phyloP scores from a whole-genome alignment of 2,797 vertebrate genomes.

The Chiloscyllium punctatum region DNA sequence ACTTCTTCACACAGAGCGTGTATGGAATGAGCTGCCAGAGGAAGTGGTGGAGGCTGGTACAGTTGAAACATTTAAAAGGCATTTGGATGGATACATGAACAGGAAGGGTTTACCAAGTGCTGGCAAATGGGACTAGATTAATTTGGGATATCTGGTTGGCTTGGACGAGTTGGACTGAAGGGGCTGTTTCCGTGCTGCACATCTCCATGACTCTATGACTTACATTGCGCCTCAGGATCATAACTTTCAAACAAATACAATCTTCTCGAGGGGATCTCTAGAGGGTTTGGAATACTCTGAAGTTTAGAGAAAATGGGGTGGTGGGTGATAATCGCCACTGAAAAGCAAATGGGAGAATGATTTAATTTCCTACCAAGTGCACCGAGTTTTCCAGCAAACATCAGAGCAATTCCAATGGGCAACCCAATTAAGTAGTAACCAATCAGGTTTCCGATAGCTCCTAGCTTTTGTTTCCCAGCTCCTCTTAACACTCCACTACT shows the following conservation, averaged over 20 bases:
- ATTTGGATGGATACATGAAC: too few species aligned
- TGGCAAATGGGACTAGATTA: too few species aligned
- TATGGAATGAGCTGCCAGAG: too few species aligned
- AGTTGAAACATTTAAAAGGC: too few species aligned
- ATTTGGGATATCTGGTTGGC: too few species aligned
- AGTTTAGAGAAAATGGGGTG: neutral
- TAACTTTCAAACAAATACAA: neutral
- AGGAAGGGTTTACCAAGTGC: too few species aligned
- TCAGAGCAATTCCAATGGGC: constrained; percentile 19
- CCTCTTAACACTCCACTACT: constrained; percentile 67
- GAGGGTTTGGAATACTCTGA: neutral
- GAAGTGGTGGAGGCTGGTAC: too few species aligned
- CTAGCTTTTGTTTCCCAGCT: constrained; percentile 75
- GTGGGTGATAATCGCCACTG: neutral
- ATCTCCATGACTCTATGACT: too few species aligned
- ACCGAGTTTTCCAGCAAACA: constrained; percentile 1
- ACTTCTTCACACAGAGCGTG: too few species aligned
- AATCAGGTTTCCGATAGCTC: constrained; percentile 61
- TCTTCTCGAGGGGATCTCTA: neutral
- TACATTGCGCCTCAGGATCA: neutral
- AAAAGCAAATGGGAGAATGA: neutral
- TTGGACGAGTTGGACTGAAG: too few species aligned
- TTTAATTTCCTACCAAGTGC: neutral
- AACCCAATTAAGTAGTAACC: neutral
- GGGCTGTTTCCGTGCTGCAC: too few species aligned